phyloP scores from a whole-genome alignment of 37 sponge, comb jelly and placozoan genomes.

The Chondrilla cf. caribensis region DNA sequence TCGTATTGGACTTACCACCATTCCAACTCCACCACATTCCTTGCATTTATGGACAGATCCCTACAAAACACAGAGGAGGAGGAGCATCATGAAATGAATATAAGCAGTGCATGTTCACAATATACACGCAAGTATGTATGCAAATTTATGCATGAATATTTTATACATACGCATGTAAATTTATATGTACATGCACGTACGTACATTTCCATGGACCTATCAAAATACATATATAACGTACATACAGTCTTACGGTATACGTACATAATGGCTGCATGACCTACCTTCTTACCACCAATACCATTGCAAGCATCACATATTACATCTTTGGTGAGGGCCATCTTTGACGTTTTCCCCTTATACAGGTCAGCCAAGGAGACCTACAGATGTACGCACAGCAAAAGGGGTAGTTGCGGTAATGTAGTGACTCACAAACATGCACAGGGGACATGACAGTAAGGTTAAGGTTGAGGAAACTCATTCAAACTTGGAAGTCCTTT shows the following conservation, averaged over 20 bases:
- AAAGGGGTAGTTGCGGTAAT: no score
- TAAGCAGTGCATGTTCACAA: not conserved
- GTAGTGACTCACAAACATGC: no score
- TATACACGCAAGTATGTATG: no score
- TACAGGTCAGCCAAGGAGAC: slow-evolving; percentile 91
- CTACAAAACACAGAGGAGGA: slow-evolving; percentile 33
- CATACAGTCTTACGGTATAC: not conserved
- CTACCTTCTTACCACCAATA: slow-evolving; percentile 78
- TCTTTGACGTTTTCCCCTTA: slow-evolving; percentile 81
- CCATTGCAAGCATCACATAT: slow-evolving; percentile 88
- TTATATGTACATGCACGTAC: not conserved
- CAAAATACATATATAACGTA: not conserved
- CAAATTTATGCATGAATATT: no score
- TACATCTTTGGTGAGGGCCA: slow-evolving; percentile 86
- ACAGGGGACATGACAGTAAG: no score
- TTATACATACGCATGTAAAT: no score
- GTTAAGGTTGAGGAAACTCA: no score
- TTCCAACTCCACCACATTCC: slow-evolving; percentile 72
- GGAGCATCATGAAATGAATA: not conserved
- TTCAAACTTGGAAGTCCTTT: no score
- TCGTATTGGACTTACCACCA: slow-evolving; percentile 39
- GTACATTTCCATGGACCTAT: not conserved
- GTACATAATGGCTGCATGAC: no score
- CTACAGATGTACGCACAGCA: slow-evolving; percentile 21
- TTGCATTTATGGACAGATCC: slow-evolving; percentile 77